Percentiles rank a stretch among this genome's conserved stretches.
These are phyloP conservation scores for Latrodectus hesperus DNA, from an alignment of 2,888 invertebrate genomes.

Conservation along the genomic window DNA sequence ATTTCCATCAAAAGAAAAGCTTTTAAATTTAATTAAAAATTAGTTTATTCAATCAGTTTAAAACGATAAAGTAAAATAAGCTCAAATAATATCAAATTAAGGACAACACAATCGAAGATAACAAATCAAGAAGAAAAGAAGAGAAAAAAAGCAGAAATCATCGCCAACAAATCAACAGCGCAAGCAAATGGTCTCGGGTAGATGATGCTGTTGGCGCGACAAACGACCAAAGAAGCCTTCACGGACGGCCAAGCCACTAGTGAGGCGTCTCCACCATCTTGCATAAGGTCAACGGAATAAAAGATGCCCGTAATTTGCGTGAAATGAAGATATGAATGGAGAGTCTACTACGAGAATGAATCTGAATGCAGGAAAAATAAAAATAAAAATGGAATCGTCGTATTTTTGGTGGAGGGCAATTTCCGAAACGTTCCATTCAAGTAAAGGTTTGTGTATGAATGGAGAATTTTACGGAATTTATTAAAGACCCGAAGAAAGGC, in stretches of 20 bases:
- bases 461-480: constrained; percentile 1
- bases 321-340: constrained; percentile 34
- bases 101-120: too few species aligned
- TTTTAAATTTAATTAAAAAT: too few species aligned
- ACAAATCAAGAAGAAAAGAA: too few species aligned
- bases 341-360: constrained; percentile 3
- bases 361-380: constrained; percentile 7
- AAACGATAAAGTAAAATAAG: too few species aligned
- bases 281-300: constrained; percentile 55
- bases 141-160: too few species aligned
- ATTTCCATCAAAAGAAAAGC: too few species aligned
- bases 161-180: constrained; percentile 26
- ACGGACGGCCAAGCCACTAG: constrained; percentile 51
- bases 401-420: background rate
- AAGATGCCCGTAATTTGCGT: constrained; percentile 35
- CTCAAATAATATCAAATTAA: too few species aligned
- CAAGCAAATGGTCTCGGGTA: constrained; percentile 40
- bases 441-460: background rate
- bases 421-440: background rate
- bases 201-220: constrained; percentile 20
- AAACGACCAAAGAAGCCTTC: constrained; percentile 55
- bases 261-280: constrained; percentile 31
- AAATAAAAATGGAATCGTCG: background rate
- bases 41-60: too few species aligned
- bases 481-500: background rate